Evolutionary conservation across 2,113 vertebrate species (phyloP).

Genomic region (Serinus canaria): DNA sequence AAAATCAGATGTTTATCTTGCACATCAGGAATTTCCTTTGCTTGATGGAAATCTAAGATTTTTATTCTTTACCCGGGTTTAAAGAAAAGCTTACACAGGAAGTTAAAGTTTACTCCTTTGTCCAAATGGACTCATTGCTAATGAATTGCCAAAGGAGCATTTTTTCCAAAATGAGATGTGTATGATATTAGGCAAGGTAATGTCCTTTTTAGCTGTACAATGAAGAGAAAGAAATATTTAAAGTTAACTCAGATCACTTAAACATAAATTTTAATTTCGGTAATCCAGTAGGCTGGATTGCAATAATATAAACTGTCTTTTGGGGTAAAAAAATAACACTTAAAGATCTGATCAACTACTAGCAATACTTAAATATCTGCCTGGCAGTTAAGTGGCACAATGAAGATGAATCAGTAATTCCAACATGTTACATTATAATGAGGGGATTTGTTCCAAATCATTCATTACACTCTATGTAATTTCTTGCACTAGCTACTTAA

Average conservation of each 20-base stretch:
- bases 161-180: neutral
- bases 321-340: neutral
- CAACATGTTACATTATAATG: neutral
- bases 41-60: neutral
- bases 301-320: neutral
- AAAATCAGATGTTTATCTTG: conserved; percentile 1
- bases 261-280: neutral
- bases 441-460: neutral
- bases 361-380: neutral
- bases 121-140: neutral
- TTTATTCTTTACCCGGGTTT: neutral
- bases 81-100: neutral
- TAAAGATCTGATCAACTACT: neutral
- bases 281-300: conserved; percentile 30
- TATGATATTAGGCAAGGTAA: neutral
- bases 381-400: neutral
- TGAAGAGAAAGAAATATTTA: neutral
- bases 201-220: neutral
- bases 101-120: neutral
- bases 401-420: neutral
- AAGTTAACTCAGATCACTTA: neutral
- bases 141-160: conserved; percentile 63
- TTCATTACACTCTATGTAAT: neutral
- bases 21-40: neutral
- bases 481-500: conserved; percentile 49